These are phyloP conservation scores for Cavia aperea DNA, from an alignment of 2,113 vertebrate species.

Conservation along the genomic window DNA sequence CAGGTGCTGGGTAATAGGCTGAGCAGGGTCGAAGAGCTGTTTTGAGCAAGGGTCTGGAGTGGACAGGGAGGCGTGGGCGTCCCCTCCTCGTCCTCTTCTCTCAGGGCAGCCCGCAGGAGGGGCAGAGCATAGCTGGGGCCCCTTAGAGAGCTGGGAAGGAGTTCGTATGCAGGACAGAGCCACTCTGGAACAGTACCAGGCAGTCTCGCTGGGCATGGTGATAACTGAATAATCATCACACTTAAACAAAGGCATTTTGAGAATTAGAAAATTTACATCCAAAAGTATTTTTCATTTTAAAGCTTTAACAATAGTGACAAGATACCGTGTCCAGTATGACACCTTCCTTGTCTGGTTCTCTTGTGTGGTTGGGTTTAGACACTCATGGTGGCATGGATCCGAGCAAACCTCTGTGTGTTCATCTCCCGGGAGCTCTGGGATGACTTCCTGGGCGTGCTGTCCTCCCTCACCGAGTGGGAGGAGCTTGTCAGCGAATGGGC, in stretches of 20 bases:
- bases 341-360: not conserved
- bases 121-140: not conserved
- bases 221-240: not conserved
- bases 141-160: not conserved
- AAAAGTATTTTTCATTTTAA: not conserved
- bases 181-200: not conserved
- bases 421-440: slow-evolving; percentile 98
- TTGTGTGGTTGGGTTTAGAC: slow-evolving; percentile 78
- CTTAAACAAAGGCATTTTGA: not conserved
- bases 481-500: slow-evolving; percentile 95
- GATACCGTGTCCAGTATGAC: not conserved
- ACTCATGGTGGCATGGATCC: slow-evolving; percentile 96
- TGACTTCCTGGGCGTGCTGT: slow-evolving; percentile 90
- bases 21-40: not conserved
- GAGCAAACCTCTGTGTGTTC: slow-evolving; percentile 93
- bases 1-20: not conserved
- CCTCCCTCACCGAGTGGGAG: slow-evolving; percentile 93
- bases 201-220: not conserved
- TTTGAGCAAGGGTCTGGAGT: not conserved
- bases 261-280: not conserved
- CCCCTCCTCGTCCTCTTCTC: not conserved
- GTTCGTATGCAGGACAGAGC: not conserved
- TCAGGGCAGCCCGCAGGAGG: not conserved
- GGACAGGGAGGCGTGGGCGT: not conserved
- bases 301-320: slow-evolving; percentile 23